phyloP scores from a whole-genome alignment of 2,797 vertebrate species.

The Typhlichthys subterraneus region DNA sequence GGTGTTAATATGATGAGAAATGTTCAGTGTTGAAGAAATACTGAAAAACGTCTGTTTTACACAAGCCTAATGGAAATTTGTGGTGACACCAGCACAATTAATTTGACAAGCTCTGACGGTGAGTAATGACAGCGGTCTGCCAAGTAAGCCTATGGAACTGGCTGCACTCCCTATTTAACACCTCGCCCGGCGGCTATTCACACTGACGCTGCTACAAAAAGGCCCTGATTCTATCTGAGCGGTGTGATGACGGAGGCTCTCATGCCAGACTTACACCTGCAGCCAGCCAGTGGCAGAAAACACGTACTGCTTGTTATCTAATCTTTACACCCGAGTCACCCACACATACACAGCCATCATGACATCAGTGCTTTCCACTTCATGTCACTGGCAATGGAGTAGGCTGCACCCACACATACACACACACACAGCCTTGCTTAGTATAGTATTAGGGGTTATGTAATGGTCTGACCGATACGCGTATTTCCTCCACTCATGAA shows the following conservation, averaged over 20 bases:
- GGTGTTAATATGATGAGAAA: slow-evolving; percentile 49
- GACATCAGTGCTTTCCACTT: slow-evolving; percentile 61
- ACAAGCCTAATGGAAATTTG: slow-evolving; percentile 1
- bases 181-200: slow-evolving; percentile 29
- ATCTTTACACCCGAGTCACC: slow-evolving; percentile 67
- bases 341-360: slow-evolving; percentile 44
- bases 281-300: slow-evolving; percentile 38
- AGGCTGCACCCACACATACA: slow-evolving; percentile 17
- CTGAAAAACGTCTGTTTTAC: slow-evolving; percentile 20
- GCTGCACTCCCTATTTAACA: slow-evolving; percentile 22
- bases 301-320: slow-evolving; percentile 54
- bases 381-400: slow-evolving; percentile 18
- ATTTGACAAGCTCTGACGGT: slow-evolving; percentile 27
- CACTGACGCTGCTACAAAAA: slow-evolving; percentile 28
- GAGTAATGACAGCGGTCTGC: slow-evolving; percentile 35
- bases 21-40: slow-evolving; percentile 23
- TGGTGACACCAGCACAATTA: slow-evolving; percentile 10
- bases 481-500: no score
- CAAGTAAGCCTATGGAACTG: slow-evolving; percentile 27
- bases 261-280: slow-evolving; percentile 50
- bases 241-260: slow-evolving; percentile 49
- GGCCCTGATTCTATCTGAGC: slow-evolving; percentile 44
- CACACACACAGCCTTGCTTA: slow-evolving; percentile 20
- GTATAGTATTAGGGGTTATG: slow-evolving; percentile 17
- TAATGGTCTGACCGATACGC: no score